phyloP scores from a whole-genome alignment of 2,113 vertebrate species.

The Clarias gariepinus region DNA sequence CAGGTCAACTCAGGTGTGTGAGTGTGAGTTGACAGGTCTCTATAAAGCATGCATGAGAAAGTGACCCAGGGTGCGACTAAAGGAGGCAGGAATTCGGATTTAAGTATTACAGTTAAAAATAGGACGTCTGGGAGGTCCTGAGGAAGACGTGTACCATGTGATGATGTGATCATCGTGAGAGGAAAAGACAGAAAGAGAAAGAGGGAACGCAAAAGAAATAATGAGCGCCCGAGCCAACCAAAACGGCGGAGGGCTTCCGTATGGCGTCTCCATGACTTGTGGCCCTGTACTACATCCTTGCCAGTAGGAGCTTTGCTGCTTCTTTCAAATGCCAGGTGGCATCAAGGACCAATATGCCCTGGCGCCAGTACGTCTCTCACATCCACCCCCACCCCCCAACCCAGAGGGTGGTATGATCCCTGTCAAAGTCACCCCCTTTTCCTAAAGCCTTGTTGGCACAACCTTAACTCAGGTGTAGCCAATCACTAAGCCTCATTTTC shows the following conservation, averaged over 20 bases:
- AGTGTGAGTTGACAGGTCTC: conserved; percentile 53
- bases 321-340: conserved; percentile 53
- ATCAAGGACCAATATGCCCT: conserved; percentile 40
- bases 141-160: conserved; percentile 59
- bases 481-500: conserved; percentile 10
- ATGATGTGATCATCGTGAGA: conserved; percentile 51
- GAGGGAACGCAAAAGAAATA: not conserved
- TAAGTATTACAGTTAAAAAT: conserved; percentile 66
- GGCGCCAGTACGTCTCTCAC: conserved; percentile 11
- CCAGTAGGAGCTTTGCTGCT: conserved; percentile 40
- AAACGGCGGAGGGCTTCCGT: not conserved
- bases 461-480: conserved; percentile 32
- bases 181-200: not conserved
- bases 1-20: not conserved
- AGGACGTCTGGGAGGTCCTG: conserved; percentile 54
- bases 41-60: conserved; percentile 60
- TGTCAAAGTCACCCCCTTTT: conserved; percentile 59
- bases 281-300: conserved; percentile 15
- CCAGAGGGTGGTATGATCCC: conserved; percentile 54
- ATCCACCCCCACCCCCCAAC: not conserved
- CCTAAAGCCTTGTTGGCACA: conserved; percentile 44
- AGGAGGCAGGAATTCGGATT: conserved; percentile 62
- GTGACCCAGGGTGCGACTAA: conserved; percentile 53
- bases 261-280: conserved; percentile 36
- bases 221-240: not conserved